phyloP scores from a whole-genome alignment of 2,113 vertebrate genomes.

The Pseudorasbora parva region DNA sequence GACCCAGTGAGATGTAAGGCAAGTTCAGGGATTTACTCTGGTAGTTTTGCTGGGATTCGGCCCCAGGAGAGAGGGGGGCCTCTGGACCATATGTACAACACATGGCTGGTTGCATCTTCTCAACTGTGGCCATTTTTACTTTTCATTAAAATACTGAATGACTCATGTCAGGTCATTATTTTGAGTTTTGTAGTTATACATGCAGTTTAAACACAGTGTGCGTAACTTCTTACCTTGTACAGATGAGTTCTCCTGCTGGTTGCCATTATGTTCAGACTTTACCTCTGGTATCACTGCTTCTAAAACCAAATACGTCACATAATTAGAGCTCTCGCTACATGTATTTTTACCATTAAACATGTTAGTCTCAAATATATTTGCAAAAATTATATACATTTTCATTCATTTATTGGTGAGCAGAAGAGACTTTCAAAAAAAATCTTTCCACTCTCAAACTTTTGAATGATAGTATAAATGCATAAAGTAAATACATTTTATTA shows the following conservation, averaged over 20 bases:
- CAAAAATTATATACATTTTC: too few relatives aligned
- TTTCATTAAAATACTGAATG: background rate
- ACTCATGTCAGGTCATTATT: slow-evolving; percentile 3
- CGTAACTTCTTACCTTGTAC: slow-evolving; percentile 79
- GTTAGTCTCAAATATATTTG: background rate
- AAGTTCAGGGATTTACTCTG: slow-evolving; percentile 16
- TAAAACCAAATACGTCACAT: slow-evolving; percentile 63
- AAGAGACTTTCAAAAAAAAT: background rate
- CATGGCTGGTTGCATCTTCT: slow-evolving; percentile 18
- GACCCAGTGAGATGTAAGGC: slow-evolving; percentile 1
- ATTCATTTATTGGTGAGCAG: background rate
- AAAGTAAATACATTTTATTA: background rate
- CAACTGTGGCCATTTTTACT: background rate
- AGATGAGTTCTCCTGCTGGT: slow-evolving; percentile 81
- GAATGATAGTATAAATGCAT: background rate
- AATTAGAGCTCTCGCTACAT: background rate
- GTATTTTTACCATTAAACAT: background rate
- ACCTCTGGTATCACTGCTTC: slow-evolving; percentile 85
- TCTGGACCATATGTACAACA: slow-evolving; percentile 41
- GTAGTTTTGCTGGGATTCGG: slow-evolving; percentile 18
- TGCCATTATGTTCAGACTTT: slow-evolving; percentile 83
- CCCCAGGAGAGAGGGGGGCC: slow-evolving; percentile 12
- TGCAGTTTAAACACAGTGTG: background rate
- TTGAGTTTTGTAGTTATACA: background rate
- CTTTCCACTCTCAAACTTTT: background rate